These are phyloP conservation scores for Mormyrus iriodes DNA, from an alignment of 2,113 vertebrate species.

Conservation along the genomic window DNA sequence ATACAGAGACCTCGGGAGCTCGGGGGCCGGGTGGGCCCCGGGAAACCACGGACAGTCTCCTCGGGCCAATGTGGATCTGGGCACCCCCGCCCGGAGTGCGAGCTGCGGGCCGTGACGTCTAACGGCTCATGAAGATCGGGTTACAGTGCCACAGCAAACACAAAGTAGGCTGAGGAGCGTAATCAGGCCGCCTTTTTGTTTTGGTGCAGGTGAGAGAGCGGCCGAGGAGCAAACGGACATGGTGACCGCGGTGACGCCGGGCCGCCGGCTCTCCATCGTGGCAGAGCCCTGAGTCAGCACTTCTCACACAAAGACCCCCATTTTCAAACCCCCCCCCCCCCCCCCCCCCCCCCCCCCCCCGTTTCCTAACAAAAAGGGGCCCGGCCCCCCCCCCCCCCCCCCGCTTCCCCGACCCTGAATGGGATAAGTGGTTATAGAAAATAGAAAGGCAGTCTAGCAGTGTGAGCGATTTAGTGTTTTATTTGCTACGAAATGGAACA, in stretches of 20 bases:
- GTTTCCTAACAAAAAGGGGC: no score
- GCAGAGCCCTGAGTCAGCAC: no score
- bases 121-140: neutral
- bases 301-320: no score
- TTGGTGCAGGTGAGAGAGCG: neutral
- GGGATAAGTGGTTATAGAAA: no score
- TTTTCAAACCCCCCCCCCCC: no score
- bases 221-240: neutral
- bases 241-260: neutral
- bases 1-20: neutral
- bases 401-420: no score
- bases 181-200: neutral
- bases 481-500: neutral
- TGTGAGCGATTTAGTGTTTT: slow-evolving; percentile 6
- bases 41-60: neutral
- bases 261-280: no score
- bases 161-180: neutral
- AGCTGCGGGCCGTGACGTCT: neutral
- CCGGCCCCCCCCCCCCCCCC: neutral
- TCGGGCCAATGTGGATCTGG: neutral
- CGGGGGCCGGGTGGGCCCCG: neutral
- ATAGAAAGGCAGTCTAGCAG: neutral
- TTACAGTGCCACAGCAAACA: neutral
- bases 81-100: neutral
- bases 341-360: no score